Evolutionary conservation across 2,888 invertebrate genomes (phyloP).

Genomic region (Gymnocheta viridis): DNA sequence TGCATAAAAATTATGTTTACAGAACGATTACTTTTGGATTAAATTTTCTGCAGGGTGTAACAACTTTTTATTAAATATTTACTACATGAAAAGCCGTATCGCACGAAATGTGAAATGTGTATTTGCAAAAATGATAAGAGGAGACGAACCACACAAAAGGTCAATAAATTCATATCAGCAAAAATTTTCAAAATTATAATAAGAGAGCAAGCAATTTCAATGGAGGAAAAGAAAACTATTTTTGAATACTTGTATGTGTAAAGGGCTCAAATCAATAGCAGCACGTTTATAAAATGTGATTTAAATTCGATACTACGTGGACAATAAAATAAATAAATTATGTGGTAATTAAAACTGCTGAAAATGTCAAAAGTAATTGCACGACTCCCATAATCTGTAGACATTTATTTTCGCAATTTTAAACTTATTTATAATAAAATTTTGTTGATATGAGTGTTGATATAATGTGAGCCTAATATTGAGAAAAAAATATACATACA

Average conservation of each 20-base stretch:
- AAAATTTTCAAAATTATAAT: slow-evolving; percentile 13
- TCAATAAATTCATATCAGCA: slow-evolving; percentile 51
- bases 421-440: neutral
- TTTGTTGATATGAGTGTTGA: neutral
- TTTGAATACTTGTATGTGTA: neutral
- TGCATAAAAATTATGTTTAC: too few species aligned
- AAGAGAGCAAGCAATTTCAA: neutral
- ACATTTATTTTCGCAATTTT: neutral
- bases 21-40: too few species aligned
- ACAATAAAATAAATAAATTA: neutral
- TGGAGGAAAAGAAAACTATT: neutral
- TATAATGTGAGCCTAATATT: neutral
- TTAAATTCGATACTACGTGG: neutral
- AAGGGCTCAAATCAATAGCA: neutral
- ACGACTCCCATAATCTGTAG: neutral
- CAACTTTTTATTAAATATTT: too few species aligned
- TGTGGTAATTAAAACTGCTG: neutral
- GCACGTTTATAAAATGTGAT: slow-evolving; percentile 20
- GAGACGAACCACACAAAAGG: slow-evolving; percentile 7
- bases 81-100: too few species aligned
- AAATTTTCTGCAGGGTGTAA: too few species aligned
- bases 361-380: neutral
- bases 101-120: neutral
- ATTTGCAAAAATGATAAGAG: slow-evolving; percentile 31
- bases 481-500: too few species aligned